Conservation (phyloP, 2,797 vertebrate species). For the Pygocentrus nattereri region DNA sequence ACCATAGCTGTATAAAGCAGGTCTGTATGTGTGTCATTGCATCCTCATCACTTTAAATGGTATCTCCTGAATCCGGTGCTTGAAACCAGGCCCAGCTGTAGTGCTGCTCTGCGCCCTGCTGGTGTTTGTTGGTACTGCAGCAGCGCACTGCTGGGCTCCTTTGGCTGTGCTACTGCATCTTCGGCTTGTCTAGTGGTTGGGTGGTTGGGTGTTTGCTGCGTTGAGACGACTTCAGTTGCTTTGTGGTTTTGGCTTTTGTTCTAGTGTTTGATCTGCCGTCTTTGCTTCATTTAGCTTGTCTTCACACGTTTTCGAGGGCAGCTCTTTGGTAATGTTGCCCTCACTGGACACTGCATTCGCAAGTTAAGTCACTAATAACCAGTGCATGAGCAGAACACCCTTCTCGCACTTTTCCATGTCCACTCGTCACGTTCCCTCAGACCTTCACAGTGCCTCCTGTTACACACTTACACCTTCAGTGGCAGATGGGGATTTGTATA, state of each 20-base stretch:
- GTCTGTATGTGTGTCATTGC: no score
- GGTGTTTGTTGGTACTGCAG: constrained; percentile 55
- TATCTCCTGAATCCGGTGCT: neutral
- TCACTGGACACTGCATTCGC: neutral
- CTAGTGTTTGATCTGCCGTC: neutral
- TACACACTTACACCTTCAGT: neutral
- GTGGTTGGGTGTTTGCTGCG: constrained; percentile 26
- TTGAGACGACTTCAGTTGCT: neutral
- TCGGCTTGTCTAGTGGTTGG: constrained; percentile 33
- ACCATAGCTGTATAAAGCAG: no score
- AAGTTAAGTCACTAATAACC: neutral
- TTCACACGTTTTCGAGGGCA: no score
- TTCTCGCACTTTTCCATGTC: neutral
- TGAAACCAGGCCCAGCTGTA: constrained; percentile 15
- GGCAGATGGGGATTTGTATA: no score
- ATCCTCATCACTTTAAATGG: neutral
- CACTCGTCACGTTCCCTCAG: neutral
- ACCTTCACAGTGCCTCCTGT: neutral
- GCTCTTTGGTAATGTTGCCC: neutral
- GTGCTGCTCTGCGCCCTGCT: constrained; percentile 55
- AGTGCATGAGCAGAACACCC: constrained; percentile 8
- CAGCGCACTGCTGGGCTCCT: constrained; percentile 22
- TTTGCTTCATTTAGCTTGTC: neutral
- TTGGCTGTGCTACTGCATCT: neutral
- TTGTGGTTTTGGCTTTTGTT: neutral